These are phyloP conservation scores for Aplochiton taeniatus DNA, from an alignment of 2,797 vertebrate genomes.

Conservation along the genomic window DNA sequence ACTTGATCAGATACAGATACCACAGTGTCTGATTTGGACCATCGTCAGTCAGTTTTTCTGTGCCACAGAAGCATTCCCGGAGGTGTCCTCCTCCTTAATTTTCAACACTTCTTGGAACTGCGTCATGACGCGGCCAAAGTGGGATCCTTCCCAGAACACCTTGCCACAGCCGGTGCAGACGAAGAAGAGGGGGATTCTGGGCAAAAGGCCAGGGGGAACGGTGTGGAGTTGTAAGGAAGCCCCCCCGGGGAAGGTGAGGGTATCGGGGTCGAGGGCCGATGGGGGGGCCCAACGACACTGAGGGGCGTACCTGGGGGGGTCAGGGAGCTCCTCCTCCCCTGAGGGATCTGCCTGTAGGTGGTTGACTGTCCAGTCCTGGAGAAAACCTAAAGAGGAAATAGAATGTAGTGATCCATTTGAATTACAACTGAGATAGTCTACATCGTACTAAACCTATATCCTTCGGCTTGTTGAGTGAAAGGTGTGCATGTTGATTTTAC, in stretches of 20 bases:
- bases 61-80: neutral
- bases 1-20: too few relatives aligned
- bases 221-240: constrained; percentile 69
- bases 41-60: constrained; percentile 21
- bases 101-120: constrained; percentile 79
- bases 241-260: constrained; percentile 57
- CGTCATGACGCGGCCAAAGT: constrained; percentile 73
- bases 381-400: constrained; percentile 55
- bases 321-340: constrained; percentile 45
- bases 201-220: constrained; percentile 72
- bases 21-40: too few relatives aligned
- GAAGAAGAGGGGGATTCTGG: constrained; percentile 70
- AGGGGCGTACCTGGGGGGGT: constrained; percentile 52
- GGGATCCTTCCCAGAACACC: constrained; percentile 92
- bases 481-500: too few relatives aligned
- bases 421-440: too few relatives aligned
- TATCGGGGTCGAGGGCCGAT: constrained; percentile 38
- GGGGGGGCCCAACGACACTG: constrained; percentile 60
- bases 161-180: constrained; percentile 85
- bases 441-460: too few relatives aligned
- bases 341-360: constrained; percentile 40
- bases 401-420: neutral
- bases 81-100: constrained; percentile 6
- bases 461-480: too few relatives aligned
- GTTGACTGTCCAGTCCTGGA: constrained; percentile 61